Percentiles rank a stretch among this genome's conserved stretches.
Evolutionary conservation across 2,888 invertebrate species (phyloP).

Genomic region (Epinotia brunnichana): DNA sequence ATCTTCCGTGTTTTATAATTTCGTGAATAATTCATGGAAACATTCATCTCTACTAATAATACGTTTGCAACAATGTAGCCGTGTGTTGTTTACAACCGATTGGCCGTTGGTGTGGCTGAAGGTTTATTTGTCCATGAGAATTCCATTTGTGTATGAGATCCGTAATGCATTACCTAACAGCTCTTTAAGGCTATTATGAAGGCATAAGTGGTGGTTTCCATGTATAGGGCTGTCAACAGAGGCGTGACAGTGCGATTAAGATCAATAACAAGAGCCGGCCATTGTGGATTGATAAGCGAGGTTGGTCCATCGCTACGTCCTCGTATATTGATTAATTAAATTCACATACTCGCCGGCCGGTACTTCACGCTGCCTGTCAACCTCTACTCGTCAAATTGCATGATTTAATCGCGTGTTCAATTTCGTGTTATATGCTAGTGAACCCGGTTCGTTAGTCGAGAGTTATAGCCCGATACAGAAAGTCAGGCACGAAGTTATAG

Average conservation of each 20-base stretch:
- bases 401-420: slow-evolving; percentile 40
- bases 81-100: slow-evolving; percentile 27
- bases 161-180: not conserved
- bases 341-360: slow-evolving; percentile 15
- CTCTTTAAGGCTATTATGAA: slow-evolving; percentile 5
- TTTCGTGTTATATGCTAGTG: slow-evolving; percentile 33
- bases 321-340: slow-evolving; percentile 43
- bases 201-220: not conserved
- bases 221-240: slow-evolving; percentile 6
- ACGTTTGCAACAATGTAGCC: slow-evolving; percentile 32
- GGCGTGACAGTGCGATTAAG: slow-evolving; percentile 41
- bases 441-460: slow-evolving; percentile 22
- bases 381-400: slow-evolving; percentile 40
- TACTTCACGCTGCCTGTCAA: slow-evolving; percentile 33
- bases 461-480: slow-evolving; percentile 15
- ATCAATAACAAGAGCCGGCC: slow-evolving; percentile 37
- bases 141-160: not conserved
- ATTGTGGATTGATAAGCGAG: slow-evolving; percentile 31
- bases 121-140: not conserved
- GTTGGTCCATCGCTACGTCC: slow-evolving; percentile 25
- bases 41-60: slow-evolving; percentile 49
- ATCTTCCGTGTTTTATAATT: slow-evolving; percentile 61
- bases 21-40: slow-evolving; percentile 62
- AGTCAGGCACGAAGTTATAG: slow-evolving; percentile 17
- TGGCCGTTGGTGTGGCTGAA: not conserved